phyloP scores from a whole-genome alignment of 2,888 invertebrate genomes.

The Odiellus spinosus region DNA sequence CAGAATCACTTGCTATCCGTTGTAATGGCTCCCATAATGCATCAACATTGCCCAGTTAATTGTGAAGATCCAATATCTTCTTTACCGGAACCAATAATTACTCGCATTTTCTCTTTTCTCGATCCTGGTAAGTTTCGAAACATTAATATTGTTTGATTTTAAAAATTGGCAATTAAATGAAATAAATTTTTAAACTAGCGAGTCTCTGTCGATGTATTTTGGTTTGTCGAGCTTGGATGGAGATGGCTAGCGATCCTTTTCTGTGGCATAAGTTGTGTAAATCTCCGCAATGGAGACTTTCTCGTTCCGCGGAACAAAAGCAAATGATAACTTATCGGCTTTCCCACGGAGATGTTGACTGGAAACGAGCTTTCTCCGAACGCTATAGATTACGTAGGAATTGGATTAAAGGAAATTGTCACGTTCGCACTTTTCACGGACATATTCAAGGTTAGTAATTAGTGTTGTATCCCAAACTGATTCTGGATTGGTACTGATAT shows the following conservation, averaged over 20 bases:
- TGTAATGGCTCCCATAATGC: slow-evolving; percentile 28
- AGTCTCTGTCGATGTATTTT: slow-evolving; percentile 28
- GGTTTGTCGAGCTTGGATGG: slow-evolving; percentile 30
- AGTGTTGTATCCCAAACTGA: not conserved
- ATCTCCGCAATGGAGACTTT: slow-evolving; percentile 31
- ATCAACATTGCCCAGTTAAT: slow-evolving; percentile 33
- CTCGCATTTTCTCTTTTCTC: slow-evolving; percentile 31
- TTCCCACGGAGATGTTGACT: slow-evolving; percentile 30
- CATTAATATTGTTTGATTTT: slow-evolving; percentile 8
- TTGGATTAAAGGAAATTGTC: slow-evolving; percentile 36
- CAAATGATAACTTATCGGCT: slow-evolving; percentile 29
- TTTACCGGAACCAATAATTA: slow-evolving; percentile 30
- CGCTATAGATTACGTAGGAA: slow-evolving; percentile 33
- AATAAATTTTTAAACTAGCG: slow-evolving; percentile 22
- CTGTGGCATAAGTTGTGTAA: slow-evolving; percentile 33
- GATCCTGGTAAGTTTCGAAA: slow-evolving; percentile 31
- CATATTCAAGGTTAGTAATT: slow-evolving; percentile 34
- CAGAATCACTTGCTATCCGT: slow-evolving; percentile 33
- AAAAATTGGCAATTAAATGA: not conserved
- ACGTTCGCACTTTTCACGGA: slow-evolving; percentile 37
- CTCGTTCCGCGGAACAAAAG: slow-evolving; percentile 30
- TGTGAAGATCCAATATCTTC: slow-evolving; percentile 33
- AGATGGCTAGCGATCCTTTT: slow-evolving; percentile 27
- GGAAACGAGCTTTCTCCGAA: slow-evolving; percentile 36
- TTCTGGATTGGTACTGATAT: not conserved